These are phyloP conservation scores for Lagocephalus sceleratus DNA, from an alignment of 2,797 vertebrate genomes.

Conservation along the genomic window DNA sequence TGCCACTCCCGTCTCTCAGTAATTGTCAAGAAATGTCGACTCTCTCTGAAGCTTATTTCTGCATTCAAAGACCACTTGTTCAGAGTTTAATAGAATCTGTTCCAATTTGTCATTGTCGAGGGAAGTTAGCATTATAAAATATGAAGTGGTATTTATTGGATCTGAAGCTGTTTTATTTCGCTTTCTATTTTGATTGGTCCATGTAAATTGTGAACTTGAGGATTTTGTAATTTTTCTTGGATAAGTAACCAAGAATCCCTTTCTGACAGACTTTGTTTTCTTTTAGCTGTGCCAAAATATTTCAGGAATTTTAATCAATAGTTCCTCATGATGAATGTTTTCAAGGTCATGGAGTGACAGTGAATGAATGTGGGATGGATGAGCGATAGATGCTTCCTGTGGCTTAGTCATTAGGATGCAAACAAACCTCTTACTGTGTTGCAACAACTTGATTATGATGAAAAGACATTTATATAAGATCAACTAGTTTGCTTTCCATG, in stretches of 20 bases:
- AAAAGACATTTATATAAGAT: constrained; percentile 33
- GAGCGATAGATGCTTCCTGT: constrained; percentile 56
- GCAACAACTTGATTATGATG: constrained; percentile 41
- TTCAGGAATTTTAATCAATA: constrained; percentile 64
- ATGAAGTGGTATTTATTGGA: constrained; percentile 64
- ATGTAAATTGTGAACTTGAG: constrained; percentile 28
- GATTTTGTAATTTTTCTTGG: too few relatives aligned
- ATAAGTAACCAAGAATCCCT: not conserved
- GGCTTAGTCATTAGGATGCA: constrained; percentile 57
- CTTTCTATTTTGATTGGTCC: constrained; percentile 66
- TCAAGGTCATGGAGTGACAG: constrained; percentile 63
- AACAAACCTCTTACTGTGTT: constrained; percentile 42
- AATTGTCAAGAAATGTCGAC: constrained; percentile 36
- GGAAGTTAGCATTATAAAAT: constrained; percentile 55
- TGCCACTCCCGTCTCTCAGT: constrained; percentile 31
- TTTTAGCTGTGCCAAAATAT: constrained; percentile 60
- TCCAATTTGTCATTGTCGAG: constrained; percentile 61
- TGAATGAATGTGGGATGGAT: constrained; percentile 54
- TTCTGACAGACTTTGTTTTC: constrained; percentile 14
- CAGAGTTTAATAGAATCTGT: constrained; percentile 62
- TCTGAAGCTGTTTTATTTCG: constrained; percentile 57
- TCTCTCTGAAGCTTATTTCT: constrained; percentile 30
- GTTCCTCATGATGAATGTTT: constrained; percentile 50
- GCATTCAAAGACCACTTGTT: constrained; percentile 60
- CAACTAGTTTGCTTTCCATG: too few relatives aligned